Conservation (phyloP, 2,888 invertebrate genomes). For the Drosophila hamatofila region DNA sequence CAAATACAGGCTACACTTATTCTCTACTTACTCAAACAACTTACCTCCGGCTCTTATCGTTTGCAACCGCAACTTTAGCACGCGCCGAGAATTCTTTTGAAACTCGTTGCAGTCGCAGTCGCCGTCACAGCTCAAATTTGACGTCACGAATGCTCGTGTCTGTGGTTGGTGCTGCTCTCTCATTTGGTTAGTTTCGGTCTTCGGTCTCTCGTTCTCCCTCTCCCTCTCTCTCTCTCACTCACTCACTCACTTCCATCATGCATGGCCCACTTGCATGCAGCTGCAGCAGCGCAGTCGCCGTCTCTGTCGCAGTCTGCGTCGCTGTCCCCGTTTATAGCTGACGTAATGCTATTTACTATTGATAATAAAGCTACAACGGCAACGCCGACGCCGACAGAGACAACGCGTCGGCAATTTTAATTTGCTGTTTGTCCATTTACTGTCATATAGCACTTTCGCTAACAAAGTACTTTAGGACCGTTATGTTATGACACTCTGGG, state of each 20-base stretch:
- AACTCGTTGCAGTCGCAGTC: slow-evolving; percentile 11
- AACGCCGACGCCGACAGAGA: slow-evolving; percentile 35
- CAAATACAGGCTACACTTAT: slow-evolving; percentile 18
- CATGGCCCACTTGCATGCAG: slow-evolving; percentile 57
- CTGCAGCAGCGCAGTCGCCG: slow-evolving; percentile 36
- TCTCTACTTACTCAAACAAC: neutral
- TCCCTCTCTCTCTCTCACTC: slow-evolving; percentile 1
- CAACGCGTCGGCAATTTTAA: slow-evolving; percentile 32
- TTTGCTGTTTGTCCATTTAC: slow-evolving; percentile 33
- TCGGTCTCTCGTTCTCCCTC: neutral
- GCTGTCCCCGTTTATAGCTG: slow-evolving; percentile 30
- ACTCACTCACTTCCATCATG: slow-evolving; percentile 8
- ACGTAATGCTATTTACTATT: slow-evolving; percentile 44
- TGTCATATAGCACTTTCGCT: slow-evolving; percentile 52
- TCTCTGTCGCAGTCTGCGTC: slow-evolving; percentile 27
- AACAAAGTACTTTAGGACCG: slow-evolving; percentile 21
- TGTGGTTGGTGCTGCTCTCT: slow-evolving; percentile 26
- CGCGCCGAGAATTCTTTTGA: slow-evolving; percentile 48
- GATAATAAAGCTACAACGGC: slow-evolving; percentile 49
- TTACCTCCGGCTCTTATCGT: slow-evolving; percentile 15
- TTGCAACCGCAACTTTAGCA: slow-evolving; percentile 39
- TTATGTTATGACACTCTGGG: slow-evolving; percentile 25
- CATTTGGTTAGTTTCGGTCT: neutral
- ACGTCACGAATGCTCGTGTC: slow-evolving; percentile 12
- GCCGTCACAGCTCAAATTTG: slow-evolving; percentile 7